Percentiles rank a stretch among this genome's conserved stretches.
phyloP scores from a whole-genome alignment of 2,797 vertebrate genomes.

The Anabacerthia variegaticeps region DNA sequence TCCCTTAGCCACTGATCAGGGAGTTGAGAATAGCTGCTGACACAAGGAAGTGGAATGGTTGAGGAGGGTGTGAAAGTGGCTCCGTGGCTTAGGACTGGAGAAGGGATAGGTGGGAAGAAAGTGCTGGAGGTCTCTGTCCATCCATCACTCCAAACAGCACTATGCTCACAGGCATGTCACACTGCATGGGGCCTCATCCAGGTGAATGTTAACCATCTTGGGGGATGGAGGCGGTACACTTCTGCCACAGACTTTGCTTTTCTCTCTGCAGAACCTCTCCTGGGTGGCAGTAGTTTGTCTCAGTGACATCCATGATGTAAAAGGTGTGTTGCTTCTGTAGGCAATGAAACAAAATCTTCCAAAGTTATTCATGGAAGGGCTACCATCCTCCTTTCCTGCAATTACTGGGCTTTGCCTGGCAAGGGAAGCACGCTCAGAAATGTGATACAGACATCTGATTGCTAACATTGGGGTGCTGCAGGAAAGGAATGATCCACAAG shows the following conservation, averaged over 20 bases:
- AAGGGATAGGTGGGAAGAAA: not conserved
- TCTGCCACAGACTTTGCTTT: not conserved
- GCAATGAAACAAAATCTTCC: not conserved
- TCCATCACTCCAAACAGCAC: not conserved
- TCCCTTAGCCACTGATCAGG: not conserved
- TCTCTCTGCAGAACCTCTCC: not conserved
- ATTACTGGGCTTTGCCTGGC: not conserved
- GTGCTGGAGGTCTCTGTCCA: not conserved
- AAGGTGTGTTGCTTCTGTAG: not conserved
- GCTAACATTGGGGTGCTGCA: not conserved
- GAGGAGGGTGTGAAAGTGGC: not conserved
- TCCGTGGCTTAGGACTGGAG: not conserved
- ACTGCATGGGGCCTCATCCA: accelerated
- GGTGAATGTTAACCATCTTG: not conserved
- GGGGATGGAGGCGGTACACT: not conserved
- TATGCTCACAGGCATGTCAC: accelerated
- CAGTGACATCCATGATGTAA: not conserved
- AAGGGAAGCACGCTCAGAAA: not conserved
- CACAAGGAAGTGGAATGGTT: not conserved
- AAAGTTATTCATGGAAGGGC: not conserved
- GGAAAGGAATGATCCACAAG: not conserved
- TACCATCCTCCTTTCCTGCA: not conserved
- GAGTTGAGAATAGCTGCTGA: not conserved
- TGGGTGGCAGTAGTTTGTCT: not conserved
- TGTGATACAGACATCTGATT: not conserved